phyloP scores from a whole-genome alignment of 2,797 vertebrate genomes.

The Poeciliopsis gracilis region DNA sequence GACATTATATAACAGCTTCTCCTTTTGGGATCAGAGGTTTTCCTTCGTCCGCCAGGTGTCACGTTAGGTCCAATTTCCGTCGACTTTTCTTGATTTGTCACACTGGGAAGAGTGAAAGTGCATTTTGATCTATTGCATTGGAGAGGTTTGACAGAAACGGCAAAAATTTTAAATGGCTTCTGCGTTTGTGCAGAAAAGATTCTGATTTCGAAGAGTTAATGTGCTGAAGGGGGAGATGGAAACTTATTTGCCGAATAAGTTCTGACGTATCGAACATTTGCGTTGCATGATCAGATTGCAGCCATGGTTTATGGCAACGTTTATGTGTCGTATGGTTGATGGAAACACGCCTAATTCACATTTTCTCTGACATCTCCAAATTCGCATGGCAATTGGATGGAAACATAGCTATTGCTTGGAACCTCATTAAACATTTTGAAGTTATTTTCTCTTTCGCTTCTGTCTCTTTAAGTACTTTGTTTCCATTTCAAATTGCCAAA shows the following conservation, averaged over 20 bases:
- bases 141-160: neutral
- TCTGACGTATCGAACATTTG: neutral
- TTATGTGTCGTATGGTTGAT: neutral
- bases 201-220: neutral
- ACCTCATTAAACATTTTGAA: neutral
- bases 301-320: neutral
- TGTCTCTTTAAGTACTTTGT: neutral
- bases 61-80: neutral
- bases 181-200: neutral
- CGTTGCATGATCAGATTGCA: neutral
- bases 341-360: neutral
- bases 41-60: conserved; percentile 13
- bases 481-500: neutral
- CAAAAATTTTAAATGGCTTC: neutral
- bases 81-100: neutral
- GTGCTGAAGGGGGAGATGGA: neutral
- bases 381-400: neutral
- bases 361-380: neutral
- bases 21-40: conserved; percentile 4
- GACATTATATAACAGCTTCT: conserved; percentile 4
- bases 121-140: neutral
- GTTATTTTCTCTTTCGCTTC: neutral
- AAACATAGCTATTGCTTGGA: neutral
- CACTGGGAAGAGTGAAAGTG: neutral
- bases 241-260: neutral